These are phyloP conservation scores for Aradus depressus DNA, from an alignment of 2,888 invertebrate genomes.

Conservation along the genomic window DNA sequence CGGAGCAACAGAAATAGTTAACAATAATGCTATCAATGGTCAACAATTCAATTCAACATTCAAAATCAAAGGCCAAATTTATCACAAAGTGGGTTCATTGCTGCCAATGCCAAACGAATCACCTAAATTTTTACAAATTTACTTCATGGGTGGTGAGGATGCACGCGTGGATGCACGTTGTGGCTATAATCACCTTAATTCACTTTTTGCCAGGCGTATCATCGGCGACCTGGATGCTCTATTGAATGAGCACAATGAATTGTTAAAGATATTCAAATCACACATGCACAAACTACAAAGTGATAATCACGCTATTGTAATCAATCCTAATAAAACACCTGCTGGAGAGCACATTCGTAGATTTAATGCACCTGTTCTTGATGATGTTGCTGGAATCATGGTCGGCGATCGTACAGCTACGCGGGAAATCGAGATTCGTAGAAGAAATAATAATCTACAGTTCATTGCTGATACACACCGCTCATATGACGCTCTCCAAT, in stretches of 20 bases:
- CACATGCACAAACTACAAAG: conserved; percentile 12
- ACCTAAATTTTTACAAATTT: conserved; percentile 20
- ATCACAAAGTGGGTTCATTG: conserved; percentile 19
- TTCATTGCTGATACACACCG: conserved; percentile 1
- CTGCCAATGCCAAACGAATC: conserved; percentile 17
- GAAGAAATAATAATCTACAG: conserved; percentile 6
- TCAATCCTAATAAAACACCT: conserved; percentile 18
- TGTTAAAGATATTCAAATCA: conserved; percentile 10
- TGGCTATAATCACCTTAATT: conserved; percentile 16
- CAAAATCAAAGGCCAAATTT: conserved; percentile 23
- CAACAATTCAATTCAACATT: conserved; percentile 18
- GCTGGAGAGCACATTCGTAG: conserved; percentile 14
- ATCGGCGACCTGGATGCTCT: conserved; percentile 30
- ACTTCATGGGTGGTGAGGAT: conserved; percentile 22
- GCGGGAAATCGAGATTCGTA: not conserved
- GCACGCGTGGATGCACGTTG: conserved; percentile 19
- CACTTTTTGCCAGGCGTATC: conserved; percentile 30
- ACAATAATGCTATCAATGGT: conserved; percentile 6
- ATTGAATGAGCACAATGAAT: conserved; percentile 6
- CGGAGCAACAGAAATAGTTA: conserved; percentile 25
- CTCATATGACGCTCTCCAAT: conserved; percentile 5
- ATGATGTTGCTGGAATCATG: conserved; percentile 3
- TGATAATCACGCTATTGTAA: conserved; percentile 15
- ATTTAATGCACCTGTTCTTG: conserved; percentile 20
- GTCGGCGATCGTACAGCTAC: not conserved